These are phyloP conservation scores for Athene cunicularia DNA, from an alignment of 2,113 vertebrate species.

Conservation along the genomic window DNA sequence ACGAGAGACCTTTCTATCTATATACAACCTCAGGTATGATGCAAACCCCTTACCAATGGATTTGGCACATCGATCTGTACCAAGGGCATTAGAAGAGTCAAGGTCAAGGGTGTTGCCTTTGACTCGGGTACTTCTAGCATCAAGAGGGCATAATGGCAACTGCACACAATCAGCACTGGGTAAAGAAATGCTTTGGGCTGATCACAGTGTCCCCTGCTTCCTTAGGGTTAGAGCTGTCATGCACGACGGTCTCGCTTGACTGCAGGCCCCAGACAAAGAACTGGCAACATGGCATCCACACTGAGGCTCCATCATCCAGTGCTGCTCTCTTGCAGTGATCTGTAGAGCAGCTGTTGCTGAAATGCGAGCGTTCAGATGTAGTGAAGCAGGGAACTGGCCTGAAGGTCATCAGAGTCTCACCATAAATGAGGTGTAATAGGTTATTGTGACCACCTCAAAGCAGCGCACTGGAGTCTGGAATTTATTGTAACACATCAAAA, in stretches of 20 bases:
- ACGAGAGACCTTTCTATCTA: neutral
- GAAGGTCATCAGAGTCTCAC: neutral
- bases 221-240: neutral
- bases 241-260: neutral
- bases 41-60: neutral
- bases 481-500: neutral
- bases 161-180: too few species aligned
- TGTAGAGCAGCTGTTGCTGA: neutral
- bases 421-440: neutral
- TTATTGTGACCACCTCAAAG: neutral
- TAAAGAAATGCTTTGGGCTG: neutral
- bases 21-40: neutral
- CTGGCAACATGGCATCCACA: accelerated
- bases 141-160: neutral
- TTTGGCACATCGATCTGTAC: neutral
- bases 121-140: neutral
- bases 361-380: neutral
- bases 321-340: neutral
- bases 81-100: neutral
- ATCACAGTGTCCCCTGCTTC: neutral
- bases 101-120: neutral
- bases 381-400: neutral
- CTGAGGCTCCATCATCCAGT: neutral
- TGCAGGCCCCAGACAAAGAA: neutral
- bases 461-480: neutral